Evolutionary conservation across 2,797 vertebrate genomes (phyloP).

Genomic region (Rhinatrema bivittatum): DNA sequence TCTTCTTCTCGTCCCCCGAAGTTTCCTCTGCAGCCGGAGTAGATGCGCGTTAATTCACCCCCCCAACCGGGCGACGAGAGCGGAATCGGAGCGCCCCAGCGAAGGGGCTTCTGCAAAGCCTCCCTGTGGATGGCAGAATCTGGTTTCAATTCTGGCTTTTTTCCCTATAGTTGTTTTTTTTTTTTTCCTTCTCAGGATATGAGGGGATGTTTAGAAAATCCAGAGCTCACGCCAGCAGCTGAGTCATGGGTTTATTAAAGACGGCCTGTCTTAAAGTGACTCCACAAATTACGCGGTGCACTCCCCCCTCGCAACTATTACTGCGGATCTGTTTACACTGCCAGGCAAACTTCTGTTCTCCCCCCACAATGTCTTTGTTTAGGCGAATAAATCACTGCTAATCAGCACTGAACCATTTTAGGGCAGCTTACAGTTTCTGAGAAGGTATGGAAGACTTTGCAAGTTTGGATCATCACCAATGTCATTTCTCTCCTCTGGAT

Average conservation of each 20-base stretch:
- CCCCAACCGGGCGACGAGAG: too few species aligned
- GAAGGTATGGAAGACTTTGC: too few species aligned
- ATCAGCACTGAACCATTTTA: too few species aligned
- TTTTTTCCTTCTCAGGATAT: slow-evolving; percentile 66
- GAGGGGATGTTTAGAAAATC: slow-evolving; percentile 76
- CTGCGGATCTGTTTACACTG: too few species aligned
- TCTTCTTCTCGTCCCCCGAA: slow-evolving; percentile 3
- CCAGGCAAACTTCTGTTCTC: too few species aligned
- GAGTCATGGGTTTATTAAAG: slow-evolving; percentile 69
- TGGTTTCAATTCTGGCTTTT: slow-evolving; percentile 63
- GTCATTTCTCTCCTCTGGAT: too few species aligned
- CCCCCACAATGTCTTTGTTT: too few species aligned
- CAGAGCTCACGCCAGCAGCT: slow-evolving; percentile 67
- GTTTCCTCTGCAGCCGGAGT: slow-evolving; percentile 29
- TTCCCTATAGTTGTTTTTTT: slow-evolving; percentile 34
- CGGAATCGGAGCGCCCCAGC: too few species aligned
- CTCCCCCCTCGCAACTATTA: neutral
- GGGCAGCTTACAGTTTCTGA: too few species aligned
- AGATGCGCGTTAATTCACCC: too few species aligned
- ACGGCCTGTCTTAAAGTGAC: slow-evolving; percentile 27
- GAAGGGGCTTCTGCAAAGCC: slow-evolving; percentile 25
- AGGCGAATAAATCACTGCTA: too few species aligned
- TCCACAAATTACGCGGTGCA: slow-evolving; percentile 4
- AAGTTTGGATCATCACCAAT: too few species aligned
- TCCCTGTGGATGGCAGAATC: slow-evolving; percentile 29